A percentile compares a stretch with the other conserved stretches of the same genome.
Conservation (phyloP, 2,888 invertebrate genomes). For the Eremobia ochroleuca region DNA sequence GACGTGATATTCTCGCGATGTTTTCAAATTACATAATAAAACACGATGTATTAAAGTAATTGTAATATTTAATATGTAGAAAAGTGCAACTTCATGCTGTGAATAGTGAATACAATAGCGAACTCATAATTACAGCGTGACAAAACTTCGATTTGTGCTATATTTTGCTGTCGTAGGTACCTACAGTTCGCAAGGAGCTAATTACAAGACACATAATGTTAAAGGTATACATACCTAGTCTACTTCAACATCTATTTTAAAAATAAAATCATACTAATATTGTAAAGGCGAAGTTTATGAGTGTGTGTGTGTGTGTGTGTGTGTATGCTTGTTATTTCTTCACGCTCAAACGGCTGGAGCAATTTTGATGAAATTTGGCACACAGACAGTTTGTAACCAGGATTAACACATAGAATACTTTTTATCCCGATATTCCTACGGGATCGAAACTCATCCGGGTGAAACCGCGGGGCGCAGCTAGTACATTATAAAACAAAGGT, state of each 20-base stretch:
- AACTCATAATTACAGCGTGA: slow-evolving; percentile 32
- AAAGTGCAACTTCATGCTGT: slow-evolving; percentile 31
- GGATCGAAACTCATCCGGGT: no score
- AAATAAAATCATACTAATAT: no score
- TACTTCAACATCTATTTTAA: neutral
- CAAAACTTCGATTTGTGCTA: slow-evolving; percentile 23
- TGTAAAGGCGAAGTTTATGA: no score
- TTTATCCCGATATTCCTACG: no score
- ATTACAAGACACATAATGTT: slow-evolving; percentile 21
- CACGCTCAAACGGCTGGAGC: no score
- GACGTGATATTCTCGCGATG: slow-evolving; percentile 6
- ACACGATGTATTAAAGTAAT: slow-evolving; percentile 3
- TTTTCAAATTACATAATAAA: slow-evolving; percentile 24
- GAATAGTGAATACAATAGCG: slow-evolving; percentile 15
- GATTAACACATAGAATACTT: no score
- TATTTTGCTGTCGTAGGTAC: slow-evolving; percentile 1
- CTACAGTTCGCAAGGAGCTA: neutral
- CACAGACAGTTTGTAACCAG: no score
- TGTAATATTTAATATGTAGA: slow-evolving; percentile 9
- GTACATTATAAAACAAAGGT: neutral
- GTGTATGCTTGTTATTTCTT: no score
- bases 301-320: no score
- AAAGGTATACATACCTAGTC: slow-evolving; percentile 23
- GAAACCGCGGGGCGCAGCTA: no score
- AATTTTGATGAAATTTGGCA: no score